These are phyloP conservation scores for Fringilla coelebs DNA, from an alignment of 2,797 vertebrate genomes.

Conservation along the genomic window DNA sequence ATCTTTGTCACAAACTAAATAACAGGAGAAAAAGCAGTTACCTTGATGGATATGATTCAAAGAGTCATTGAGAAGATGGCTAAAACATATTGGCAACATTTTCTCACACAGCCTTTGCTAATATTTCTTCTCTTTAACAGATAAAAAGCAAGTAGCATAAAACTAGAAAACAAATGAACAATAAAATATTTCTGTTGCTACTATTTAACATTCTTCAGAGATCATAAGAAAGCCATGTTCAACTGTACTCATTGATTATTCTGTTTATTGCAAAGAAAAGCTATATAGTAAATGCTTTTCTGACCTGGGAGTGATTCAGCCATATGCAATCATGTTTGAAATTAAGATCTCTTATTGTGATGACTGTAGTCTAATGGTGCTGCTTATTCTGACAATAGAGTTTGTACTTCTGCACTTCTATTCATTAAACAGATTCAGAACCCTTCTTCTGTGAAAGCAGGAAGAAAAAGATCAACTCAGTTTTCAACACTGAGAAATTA, in stretches of 20 bases:
- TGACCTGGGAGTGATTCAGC: background rate
- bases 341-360: background rate
- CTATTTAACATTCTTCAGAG: background rate
- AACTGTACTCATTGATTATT: background rate
- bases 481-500: background rate
- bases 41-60: background rate
- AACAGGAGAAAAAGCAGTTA: background rate
- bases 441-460: background rate
- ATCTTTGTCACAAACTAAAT: background rate
- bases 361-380: background rate
- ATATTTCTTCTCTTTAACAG: background rate
- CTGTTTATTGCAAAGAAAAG: background rate
- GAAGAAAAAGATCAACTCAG: background rate
- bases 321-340: background rate
- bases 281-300: background rate
- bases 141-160: background rate
- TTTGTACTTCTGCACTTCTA: background rate
- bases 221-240: background rate
- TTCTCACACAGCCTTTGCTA: background rate
- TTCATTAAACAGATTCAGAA: constrained; percentile 1
- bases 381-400: background rate
- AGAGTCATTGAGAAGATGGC: background rate
- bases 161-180: background rate
- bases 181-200: background rate
- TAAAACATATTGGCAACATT: background rate